Conservation (phyloP, 2,888 invertebrate genomes). For the Schizotus pectinicornis region DNA sequence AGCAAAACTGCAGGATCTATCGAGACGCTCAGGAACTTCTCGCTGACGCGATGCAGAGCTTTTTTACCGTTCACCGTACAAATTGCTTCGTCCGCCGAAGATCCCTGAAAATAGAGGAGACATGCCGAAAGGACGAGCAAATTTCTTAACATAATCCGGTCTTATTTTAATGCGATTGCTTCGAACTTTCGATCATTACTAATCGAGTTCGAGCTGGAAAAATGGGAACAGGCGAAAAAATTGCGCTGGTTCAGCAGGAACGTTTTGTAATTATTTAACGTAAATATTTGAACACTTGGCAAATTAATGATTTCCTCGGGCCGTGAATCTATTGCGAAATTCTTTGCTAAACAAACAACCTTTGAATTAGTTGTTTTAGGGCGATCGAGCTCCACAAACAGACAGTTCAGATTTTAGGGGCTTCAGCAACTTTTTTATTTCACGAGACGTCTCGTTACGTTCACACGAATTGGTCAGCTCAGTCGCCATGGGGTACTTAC, state of each 20-base stretch:
- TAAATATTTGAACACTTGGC: neutral
- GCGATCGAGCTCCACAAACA: no score
- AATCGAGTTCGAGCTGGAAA: no score
- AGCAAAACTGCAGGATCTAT: slow-evolving; percentile 72
- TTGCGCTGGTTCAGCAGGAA: no score
- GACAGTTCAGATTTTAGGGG: no score
- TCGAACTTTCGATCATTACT: no score
- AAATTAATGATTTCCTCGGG: neutral
- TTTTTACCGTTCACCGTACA: slow-evolving; percentile 66
- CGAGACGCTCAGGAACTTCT: slow-evolving; percentile 75
- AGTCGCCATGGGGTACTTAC: no score
- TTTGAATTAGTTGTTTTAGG: no score
- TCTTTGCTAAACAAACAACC: neutral
- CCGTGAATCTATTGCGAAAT: neutral
- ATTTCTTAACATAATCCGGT: slow-evolving; percentile 1
- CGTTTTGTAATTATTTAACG: neutral
- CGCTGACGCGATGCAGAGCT: slow-evolving; percentile 69
- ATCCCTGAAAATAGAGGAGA: neutral
- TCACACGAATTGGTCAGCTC: no score
- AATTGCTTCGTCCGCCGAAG: slow-evolving; percentile 39
- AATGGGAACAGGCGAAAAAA: no score
- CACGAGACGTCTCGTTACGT: no score
- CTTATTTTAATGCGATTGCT: neutral
- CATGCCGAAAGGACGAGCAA: neutral
- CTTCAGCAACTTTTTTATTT: no score